Base-by-base conservation (phyloP, 2,888 invertebrate genomes). In the Oscheius sp. region DNA sequence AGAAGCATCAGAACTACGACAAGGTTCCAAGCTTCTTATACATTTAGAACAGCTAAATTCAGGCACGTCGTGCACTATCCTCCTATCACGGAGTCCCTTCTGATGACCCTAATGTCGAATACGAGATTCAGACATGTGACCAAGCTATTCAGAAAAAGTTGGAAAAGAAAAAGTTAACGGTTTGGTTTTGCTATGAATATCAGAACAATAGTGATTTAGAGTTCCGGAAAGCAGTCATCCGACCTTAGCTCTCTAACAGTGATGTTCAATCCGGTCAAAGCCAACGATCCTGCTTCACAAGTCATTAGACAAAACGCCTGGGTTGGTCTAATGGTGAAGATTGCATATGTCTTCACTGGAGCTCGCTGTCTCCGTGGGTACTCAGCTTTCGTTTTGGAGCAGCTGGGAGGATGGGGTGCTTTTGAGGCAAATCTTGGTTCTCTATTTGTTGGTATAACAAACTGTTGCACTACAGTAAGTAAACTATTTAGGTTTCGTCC, bases 281-380 rank as follows among this genome's bases (percentile, higher is more conserved):
- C 76, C 5, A 74, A 71, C 51, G 78, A 78, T 42, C 66, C 70
- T 29, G 68, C 71, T 29, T 74, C 74, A 1, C 58, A 57, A 55
- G 78, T 78, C 2, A 71, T 78, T 21, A 65, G 78, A 3, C 76
- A 78, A 35, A 76, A 76, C 29, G 78, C 78, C 11, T 78, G 78
- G 78, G 53, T 78, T 11, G 78, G 78, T 1, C 63, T 78, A 5
- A 71, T 76, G 76, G 78, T 78, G 53, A 78, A 78, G 72, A 76
- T 80, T 1, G 80, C 78, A 21, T 80, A 79, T 42, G 80, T 80
- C n/a, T 79, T 79, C 76, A 79, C 80, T 32, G 80, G 80, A 33
- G 80, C 80, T 3, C 75, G 80, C 0, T 75, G 73, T 50, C 72
- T 80, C 7, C 75, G 80, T 10, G 66, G 72, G 21, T 80, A 77